Evolutionary conservation across 2,888 invertebrate genomes (phyloP).

Genomic region (Creontiades dilutus): DNA sequence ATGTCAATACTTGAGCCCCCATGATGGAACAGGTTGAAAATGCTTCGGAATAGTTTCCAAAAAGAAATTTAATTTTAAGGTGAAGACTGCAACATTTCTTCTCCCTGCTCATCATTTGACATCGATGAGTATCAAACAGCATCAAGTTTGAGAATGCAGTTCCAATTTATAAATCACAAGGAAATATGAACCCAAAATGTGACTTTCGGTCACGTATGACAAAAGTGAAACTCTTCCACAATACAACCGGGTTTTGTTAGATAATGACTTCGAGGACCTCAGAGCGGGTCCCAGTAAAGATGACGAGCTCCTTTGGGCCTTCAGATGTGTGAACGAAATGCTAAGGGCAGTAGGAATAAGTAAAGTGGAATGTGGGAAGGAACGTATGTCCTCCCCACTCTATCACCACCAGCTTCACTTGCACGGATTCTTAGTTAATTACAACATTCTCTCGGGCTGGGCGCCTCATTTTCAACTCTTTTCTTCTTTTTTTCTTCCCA

Average conservation of each 20-base stretch:
- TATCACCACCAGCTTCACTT: conserved; percentile 34
- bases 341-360: conserved; percentile 30
- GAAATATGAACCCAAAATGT: too few species aligned
- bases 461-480: conserved; percentile 30
- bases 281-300: neutral
- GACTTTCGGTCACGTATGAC: too few species aligned
- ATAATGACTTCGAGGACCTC: neutral
- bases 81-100: too few species aligned
- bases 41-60: too few species aligned
- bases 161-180: too few species aligned
- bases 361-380: conserved; percentile 43
- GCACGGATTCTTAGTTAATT: conserved; percentile 63
- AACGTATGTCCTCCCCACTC: neutral
- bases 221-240: too few species aligned
- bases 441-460: conserved; percentile 27
- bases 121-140: too few species aligned
- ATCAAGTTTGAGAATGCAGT: too few species aligned
- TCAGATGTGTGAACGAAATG: conserved; percentile 43
- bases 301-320: neutral
- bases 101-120: too few species aligned
- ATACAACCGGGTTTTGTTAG: neutral
- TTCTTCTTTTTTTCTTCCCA: conserved; percentile 29
- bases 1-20: too few species aligned
- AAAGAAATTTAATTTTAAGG: too few species aligned
- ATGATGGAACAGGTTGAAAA: too few species aligned